phyloP scores from a whole-genome alignment of 2,797 vertebrate species.

The Fistularia tabacaria region DNA sequence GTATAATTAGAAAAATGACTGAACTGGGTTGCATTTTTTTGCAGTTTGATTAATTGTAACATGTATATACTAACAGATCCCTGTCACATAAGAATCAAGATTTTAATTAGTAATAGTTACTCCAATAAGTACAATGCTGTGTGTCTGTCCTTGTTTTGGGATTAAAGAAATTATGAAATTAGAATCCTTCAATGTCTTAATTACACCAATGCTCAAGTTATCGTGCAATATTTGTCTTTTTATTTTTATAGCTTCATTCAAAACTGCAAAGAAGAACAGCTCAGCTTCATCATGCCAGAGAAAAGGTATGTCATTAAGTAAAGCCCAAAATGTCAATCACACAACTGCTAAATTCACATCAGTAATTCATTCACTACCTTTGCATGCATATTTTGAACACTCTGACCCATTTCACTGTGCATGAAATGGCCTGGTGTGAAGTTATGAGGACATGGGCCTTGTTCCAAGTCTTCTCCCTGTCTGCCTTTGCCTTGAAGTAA shows the following conservation, averaged over 20 bases:
- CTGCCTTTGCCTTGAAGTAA: slow-evolving; percentile 47
- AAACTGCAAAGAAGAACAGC: slow-evolving; percentile 51
- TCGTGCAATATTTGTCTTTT: not conserved
- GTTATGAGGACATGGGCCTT: slow-evolving; percentile 55
- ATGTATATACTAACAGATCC: no score
- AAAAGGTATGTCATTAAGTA: slow-evolving; percentile 62
- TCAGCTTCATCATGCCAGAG: slow-evolving; percentile 37
- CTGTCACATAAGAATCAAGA: no score
- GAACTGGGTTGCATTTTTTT: no score
- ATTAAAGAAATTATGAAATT: no score
- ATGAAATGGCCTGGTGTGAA: slow-evolving; percentile 33
- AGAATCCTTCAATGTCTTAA: no score
- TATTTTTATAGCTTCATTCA: slow-evolving; percentile 54
- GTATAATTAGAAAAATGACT: no score
- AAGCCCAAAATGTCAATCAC: slow-evolving; percentile 20
- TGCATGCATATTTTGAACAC: slow-evolving; percentile 55
- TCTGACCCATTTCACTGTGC: slow-evolving; percentile 66
- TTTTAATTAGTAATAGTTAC: no score
- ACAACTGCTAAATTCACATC: slow-evolving; percentile 24
- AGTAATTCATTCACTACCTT: slow-evolving; percentile 31
- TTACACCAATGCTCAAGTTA: no score
- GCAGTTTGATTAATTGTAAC: no score
- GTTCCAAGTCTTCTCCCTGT: slow-evolving; percentile 43
- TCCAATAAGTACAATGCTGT: no score
- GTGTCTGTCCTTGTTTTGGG: no score